Percentiles rank a stretch among this genome's conserved stretches.
Conservation (phyloP, 1,140 invertebrate genomes). For the Sitodiplosis mosellana region DNA sequence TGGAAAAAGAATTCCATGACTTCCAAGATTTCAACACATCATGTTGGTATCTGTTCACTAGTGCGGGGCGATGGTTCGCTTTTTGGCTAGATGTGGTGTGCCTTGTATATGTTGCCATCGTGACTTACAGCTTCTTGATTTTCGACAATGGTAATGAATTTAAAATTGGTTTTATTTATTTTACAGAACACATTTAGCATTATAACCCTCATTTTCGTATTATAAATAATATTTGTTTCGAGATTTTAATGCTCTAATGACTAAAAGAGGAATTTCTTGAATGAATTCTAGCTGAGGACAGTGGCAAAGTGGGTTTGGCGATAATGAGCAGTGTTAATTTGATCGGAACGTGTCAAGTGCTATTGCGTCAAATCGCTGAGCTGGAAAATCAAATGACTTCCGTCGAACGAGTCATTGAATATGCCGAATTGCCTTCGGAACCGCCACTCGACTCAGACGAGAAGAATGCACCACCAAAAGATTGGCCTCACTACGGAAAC, state of each 20-base stretch:
- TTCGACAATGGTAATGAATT: constrained; percentile 5
- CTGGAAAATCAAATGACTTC: constrained; percentile 79
- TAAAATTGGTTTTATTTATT: background rate
- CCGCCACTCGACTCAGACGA: constrained; percentile 30
- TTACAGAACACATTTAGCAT: too few relatives aligned
- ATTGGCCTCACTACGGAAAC: constrained; percentile 53
- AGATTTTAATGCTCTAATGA: background rate
- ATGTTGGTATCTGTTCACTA: too few relatives aligned
- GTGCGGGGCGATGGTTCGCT: constrained; percentile 40
- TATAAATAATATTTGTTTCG: too few relatives aligned
- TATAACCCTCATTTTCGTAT: too few relatives aligned
- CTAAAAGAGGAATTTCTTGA: background rate
- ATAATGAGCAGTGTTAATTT: constrained; percentile 60
- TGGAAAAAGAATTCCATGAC: too few relatives aligned
- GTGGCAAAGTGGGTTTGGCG: too few relatives aligned
- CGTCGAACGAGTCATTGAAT: too few relatives aligned
- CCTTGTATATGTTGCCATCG: constrained; percentile 37
- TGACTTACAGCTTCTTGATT: constrained; percentile 35
- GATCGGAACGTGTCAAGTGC: constrained; percentile 76
- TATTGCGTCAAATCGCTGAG: constrained; percentile 64
- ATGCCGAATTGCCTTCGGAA: constrained; percentile 47
- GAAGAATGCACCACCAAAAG: constrained; percentile 27
- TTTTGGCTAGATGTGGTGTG: constrained; percentile 46
- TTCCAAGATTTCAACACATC: too few relatives aligned
- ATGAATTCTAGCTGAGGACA: constrained; percentile 18